A percentile compares a stretch with the other conserved stretches of the same genome.
These are phyloP conservation scores for Arremon aurantiirostris DNA, from an alignment of 2,797 vertebrate genomes.

Conservation along the genomic window DNA sequence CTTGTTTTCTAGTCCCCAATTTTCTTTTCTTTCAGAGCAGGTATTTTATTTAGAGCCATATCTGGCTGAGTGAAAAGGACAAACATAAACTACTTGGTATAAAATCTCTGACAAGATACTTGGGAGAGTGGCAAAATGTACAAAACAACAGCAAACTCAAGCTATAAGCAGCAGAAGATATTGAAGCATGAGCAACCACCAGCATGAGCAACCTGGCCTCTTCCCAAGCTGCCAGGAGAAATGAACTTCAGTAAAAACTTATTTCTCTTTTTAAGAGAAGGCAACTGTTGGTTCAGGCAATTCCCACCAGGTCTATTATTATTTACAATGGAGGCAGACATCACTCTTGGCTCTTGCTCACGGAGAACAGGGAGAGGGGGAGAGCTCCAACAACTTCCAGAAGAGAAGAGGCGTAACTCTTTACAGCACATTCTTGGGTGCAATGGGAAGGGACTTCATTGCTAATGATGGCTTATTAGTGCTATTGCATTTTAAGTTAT, in stretches of 20 bases:
- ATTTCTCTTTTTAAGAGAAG: neutral
- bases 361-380: neutral
- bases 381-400: neutral
- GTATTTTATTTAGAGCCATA: neutral
- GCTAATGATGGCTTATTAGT: neutral
- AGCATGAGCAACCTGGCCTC: neutral
- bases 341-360: neutral
- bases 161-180: neutral
- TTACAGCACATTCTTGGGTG: neutral
- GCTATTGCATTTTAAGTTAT: neutral
- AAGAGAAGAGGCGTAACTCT: neutral
- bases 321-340: neutral
- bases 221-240: neutral
- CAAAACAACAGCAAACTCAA: neutral
- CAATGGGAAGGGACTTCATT: neutral
- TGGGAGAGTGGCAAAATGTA: neutral
- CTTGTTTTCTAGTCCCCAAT: neutral
- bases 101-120: conserved; percentile 7
- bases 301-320: neutral
- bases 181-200: neutral
- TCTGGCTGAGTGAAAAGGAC: neutral
- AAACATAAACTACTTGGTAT: neutral
- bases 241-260: neutral
- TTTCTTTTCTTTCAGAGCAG: conserved; percentile 28
- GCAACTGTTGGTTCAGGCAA: neutral